Evolutionary conservation across 2,888 invertebrate genomes (phyloP), one percentile per base, ranked within the genome.

Genomic region (Folsomia candida): DNA sequence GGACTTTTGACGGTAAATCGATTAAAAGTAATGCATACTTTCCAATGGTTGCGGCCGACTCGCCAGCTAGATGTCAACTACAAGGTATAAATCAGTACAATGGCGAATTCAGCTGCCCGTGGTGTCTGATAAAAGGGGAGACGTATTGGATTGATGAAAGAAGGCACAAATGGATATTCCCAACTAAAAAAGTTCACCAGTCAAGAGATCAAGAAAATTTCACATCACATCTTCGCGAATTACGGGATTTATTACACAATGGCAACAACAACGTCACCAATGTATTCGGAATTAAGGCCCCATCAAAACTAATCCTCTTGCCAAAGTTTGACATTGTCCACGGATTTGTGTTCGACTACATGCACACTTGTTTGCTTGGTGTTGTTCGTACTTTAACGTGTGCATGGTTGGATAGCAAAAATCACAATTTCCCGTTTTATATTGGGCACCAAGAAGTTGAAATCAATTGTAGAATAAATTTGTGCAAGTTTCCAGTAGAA

Each of bases 11-110:
- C 4, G 28, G 28, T 3, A n/a, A 24, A 2, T 9, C 3, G 18
- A 18, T 25, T 1, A 22, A 27, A 1, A 37, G 29, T 3, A 47
- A 18, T 11, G 29, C 57, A 2, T 28, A 57, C 20, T 64, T 67
- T 51, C 65, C 65, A 26, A 27, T 68, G 6, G 29, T 67, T 51
- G 59, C 65, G 1, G 60, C 67, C n/a, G n/a, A n/a, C n/a, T n/a
- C n/a, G n/a, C n/a, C n/a, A n/a, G n/a, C n/a, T n/a, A n/a, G n/a
- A n/a, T n/a, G n/a, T n/a, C n/a, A n/a, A n/a, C n/a, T n/a, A n/a
- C n/a, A n/a, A n/a, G n/a, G n/a, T n/a, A n/a, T 68, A 2, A 73
- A 61, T 6, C 73, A 75, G 37, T 75, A 64, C 66, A 75, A 75
- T 57, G 71, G 75, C 18, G 59, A 20, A 22, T 72, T n/a, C n/a